Percentiles rank a stretch among this genome's conserved stretches.
These are phyloP conservation scores for Melinaea menophilus DNA, from an alignment of 2,888 invertebrate genomes.

Conservation along the genomic window DNA sequence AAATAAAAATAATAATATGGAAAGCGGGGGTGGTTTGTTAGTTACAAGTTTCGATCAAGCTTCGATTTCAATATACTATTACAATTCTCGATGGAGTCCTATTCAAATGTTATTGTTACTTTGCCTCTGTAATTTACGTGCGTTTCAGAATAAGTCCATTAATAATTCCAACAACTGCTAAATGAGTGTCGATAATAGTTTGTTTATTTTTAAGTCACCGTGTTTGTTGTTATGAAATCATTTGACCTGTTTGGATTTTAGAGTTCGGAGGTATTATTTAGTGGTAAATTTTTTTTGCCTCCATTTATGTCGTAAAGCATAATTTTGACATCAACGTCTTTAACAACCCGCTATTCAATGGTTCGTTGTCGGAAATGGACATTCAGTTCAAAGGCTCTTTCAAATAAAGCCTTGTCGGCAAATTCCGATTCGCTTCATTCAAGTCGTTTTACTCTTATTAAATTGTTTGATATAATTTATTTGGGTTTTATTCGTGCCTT, in stretches of 20 bases:
- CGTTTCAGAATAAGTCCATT: constrained; percentile 20
- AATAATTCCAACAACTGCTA: constrained; percentile 11
- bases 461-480: constrained; percentile 34
- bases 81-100: constrained; percentile 27
- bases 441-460: constrained; percentile 39
- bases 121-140: constrained; percentile 22
- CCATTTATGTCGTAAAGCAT: constrained; percentile 32
- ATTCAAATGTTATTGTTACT: constrained; percentile 31
- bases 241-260: background rate
- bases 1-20: constrained; percentile 67
- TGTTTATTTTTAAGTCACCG: background rate
- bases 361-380: constrained; percentile 71
- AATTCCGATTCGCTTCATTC: constrained; percentile 51
- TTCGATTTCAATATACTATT: constrained; percentile 28
- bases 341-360: constrained; percentile 62
- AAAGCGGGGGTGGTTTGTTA: constrained; percentile 62
- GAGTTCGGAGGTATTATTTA: constrained; percentile 14
- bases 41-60: constrained; percentile 24
- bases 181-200: constrained; percentile 2
- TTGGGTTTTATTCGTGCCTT: constrained; percentile 31
- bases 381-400: constrained; percentile 58
- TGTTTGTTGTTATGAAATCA: background rate
- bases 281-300: constrained; percentile 14
- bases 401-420: constrained; percentile 57
- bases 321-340: constrained; percentile 67